These are phyloP conservation scores for Phacellophora camtschatica DNA, from an alignment of 30 jellyfish, hydroid and myxozoan genomes.

Conservation along the genomic window DNA sequence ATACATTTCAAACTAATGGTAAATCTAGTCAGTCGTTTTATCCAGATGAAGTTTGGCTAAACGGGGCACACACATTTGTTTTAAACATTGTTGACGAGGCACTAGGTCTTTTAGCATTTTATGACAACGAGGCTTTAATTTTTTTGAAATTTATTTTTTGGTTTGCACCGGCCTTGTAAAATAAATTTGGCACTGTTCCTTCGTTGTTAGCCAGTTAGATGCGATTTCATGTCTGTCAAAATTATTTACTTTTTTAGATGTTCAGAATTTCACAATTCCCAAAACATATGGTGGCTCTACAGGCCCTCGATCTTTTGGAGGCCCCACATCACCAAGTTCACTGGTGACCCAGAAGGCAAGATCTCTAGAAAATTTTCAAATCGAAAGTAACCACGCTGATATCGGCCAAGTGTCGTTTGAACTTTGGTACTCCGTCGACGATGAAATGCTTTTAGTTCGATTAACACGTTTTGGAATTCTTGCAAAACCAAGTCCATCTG, in stretches of 20 bases:
- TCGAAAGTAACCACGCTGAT: neutral
- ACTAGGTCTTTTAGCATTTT: too few species aligned
- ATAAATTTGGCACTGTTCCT: too few species aligned
- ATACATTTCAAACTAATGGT: too few species aligned
- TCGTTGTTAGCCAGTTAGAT: neutral
- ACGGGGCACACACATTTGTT: too few species aligned
- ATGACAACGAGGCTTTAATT: too few species aligned
- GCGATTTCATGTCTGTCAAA: too few species aligned
- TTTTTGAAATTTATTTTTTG: too few species aligned
- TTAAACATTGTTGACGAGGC: too few species aligned
- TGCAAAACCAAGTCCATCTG: slow-evolving; percentile 78
- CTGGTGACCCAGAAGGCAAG: neutral
- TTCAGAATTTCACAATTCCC: slow-evolving; percentile 36
- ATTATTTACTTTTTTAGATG: neutral
- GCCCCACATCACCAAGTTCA: neutral
- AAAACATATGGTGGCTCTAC: slow-evolving; percentile 17
- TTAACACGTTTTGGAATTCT: slow-evolving; percentile 23
- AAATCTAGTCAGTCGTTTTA: too few species aligned
- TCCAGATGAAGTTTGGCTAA: too few species aligned
- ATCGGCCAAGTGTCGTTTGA: slow-evolving; percentile 62
- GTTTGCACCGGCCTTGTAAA: too few species aligned
- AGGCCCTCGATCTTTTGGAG: neutral
- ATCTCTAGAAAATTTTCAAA: neutral
- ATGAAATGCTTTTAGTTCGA: slow-evolving; percentile 63
- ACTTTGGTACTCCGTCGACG: slow-evolving; percentile 48